These are phyloP conservation scores for Anas bernieri DNA, from an alignment of 2,797 vertebrate species.

Conservation along the genomic window DNA sequence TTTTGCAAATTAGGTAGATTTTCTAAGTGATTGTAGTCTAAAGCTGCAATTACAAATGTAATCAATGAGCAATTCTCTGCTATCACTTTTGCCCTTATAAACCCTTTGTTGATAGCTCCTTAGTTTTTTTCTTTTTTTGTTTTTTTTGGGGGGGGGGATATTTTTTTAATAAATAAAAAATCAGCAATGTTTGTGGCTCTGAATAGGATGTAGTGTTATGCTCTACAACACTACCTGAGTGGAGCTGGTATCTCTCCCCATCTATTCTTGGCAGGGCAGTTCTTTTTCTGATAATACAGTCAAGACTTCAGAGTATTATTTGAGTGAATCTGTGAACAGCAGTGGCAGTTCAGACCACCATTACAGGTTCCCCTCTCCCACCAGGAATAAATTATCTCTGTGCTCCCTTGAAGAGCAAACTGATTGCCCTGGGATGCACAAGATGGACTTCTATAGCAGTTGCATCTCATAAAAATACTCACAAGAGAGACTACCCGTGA, in stretches of 20 bases:
- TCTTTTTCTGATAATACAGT: not conserved
- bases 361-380: not conserved
- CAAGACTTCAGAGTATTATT: not conserved
- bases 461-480: slow-evolving; percentile 41
- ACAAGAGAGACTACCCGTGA: not conserved
- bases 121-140: not conserved
- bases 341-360: not conserved
- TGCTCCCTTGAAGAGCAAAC: not conserved
- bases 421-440: not conserved
- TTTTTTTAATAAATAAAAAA: not conserved
- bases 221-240: not conserved
- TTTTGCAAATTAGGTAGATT: not conserved
- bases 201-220: not conserved
- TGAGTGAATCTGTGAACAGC: not conserved
- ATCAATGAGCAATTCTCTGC: not conserved
- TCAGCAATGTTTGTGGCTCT: not conserved
- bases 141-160: no score
- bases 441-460: not conserved
- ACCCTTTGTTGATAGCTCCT: not conserved
- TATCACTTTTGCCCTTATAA: not conserved
- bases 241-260: not conserved
- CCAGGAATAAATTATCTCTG: slow-evolving; percentile 12
- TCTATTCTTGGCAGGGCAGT: not conserved
- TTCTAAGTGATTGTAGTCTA: not conserved
- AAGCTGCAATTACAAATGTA: not conserved